Base-by-base conservation (phyloP, 37 sponge, comb jelly and placozoan genomes). In the Amphimedon queenslandica region DNA sequence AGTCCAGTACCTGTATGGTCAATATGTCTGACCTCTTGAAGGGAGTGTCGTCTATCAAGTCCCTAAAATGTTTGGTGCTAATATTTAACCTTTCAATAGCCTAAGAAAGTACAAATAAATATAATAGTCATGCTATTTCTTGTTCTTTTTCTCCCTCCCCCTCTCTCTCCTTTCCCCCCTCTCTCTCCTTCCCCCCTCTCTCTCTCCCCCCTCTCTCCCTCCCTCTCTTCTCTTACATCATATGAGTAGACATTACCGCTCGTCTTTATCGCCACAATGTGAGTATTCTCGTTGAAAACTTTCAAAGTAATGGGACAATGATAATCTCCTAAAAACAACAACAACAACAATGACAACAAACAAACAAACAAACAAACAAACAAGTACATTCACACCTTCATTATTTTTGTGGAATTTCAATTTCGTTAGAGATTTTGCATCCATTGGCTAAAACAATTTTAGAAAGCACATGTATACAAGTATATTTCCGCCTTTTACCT, bases 231-330 rank as follows among this genome's bases (percentile, higher is more conserved):
- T n/a, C 68, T 35, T 43, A 92, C 92, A 72, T 93, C 94, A 58
- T 71, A 81, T 4, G 91, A 90, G 77, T 68, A 97, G 21, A 93
- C 92, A 81, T 94, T 98, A 20, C 99, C 99, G 13, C 92, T 92
- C 4, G 87, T 87, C 31, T 79, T 84, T 2, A 98, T 75, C 24
- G 95, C 93, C 23, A 98, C 93, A 71, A 98, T 94, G 61, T 94
- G 88, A 0, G 91, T 82, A 56, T 89, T 86, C 16, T 92, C 95
- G 34, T 88, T 98, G 80, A 98, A 98, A 33, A 92, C 91, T 51
- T 80, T 86, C 76, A 72, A 98, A 30, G 90, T 89, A n/a, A 94
- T 90, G 1, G 99, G 99, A 66, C 99, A 98, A 77, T 98, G 99
- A 56, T 72, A 94, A 37, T 89, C 77, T 0, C 91, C 94, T 93